These are phyloP conservation scores for Syrista parreyssii DNA, from an alignment of 2,888 invertebrate genomes.

Conservation along the genomic window DNA sequence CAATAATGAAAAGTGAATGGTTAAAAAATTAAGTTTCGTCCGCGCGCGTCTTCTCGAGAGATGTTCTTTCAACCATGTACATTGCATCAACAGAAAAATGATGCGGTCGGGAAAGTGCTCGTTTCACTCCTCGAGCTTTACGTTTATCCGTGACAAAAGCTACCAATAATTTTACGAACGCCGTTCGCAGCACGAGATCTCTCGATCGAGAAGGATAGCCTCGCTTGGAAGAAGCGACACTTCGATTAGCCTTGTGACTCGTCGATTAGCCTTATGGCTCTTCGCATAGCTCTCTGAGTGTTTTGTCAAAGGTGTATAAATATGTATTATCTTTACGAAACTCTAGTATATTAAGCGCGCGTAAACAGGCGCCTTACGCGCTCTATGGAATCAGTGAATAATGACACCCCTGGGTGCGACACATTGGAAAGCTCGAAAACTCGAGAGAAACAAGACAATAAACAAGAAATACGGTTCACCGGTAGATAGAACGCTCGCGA, in stretches of 20 bases:
- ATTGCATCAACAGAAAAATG: neutral
- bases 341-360: slow-evolving; percentile 34
- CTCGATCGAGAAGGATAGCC: neutral
- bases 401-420: slow-evolving; percentile 13
- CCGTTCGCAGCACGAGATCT: neutral
- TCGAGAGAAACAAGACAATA: neutral
- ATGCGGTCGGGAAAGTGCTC: neutral
- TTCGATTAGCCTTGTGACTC: neutral
- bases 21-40: neutral
- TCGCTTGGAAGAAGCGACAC: slow-evolving; percentile 4
- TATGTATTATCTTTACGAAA: slow-evolving; percentile 45
- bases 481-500: slow-evolving; percentile 46
- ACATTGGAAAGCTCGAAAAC: slow-evolving; percentile 4
- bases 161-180: neutral
- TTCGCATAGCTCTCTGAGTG: neutral
- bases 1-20: neutral
- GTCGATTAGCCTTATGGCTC: neutral
- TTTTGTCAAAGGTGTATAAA: slow-evolving; percentile 37
- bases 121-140: neutral
- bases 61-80: too few relatives aligned
- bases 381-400: slow-evolving; percentile 26
- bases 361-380: slow-evolving; percentile 39
- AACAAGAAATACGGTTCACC: slow-evolving; percentile 11
- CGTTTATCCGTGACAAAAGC: neutral
- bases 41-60: neutral